These are phyloP conservation scores for Magallana angulata DNA, from an alignment of 1,140 invertebrate genomes.

Conservation along the genomic window DNA sequence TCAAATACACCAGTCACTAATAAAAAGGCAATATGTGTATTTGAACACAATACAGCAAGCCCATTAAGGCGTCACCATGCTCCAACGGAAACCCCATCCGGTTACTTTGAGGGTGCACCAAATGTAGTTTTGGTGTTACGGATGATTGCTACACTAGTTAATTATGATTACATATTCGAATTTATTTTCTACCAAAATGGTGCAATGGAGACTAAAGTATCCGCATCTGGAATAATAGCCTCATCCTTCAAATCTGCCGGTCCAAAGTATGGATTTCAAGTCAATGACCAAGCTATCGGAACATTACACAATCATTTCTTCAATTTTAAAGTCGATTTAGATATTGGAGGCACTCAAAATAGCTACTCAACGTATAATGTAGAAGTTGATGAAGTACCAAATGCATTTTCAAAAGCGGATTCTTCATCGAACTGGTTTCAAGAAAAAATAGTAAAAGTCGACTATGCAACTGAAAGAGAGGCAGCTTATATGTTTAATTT, in stretches of 20 bases:
- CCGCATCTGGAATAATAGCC: background rate
- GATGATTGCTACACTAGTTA: slow-evolving; percentile 62
- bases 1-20: background rate
- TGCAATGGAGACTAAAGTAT: slow-evolving; percentile 63
- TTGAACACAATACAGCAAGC: slow-evolving; percentile 70
- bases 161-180: slow-evolving; percentile 74
- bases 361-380: slow-evolving; percentile 66
- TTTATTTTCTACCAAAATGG: slow-evolving; percentile 73
- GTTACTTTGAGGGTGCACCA: slow-evolving; percentile 61
- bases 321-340: slow-evolving; percentile 70
- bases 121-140: slow-evolving; percentile 67
- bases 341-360: slow-evolving; percentile 65
- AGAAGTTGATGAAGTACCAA: slow-evolving; percentile 44
- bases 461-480: slow-evolving; percentile 62
- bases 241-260: background rate
- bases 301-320: slow-evolving; percentile 69
- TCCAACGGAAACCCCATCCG: slow-evolving; percentile 33
- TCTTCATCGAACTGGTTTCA: slow-evolving; percentile 42
- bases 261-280: slow-evolving; percentile 55
- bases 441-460: slow-evolving; percentile 51
- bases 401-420: slow-evolving; percentile 51
- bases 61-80: slow-evolving; percentile 68
- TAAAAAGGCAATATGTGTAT: slow-evolving; percentile 70
- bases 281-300: slow-evolving; percentile 61
- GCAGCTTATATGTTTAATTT: slow-evolving; percentile 71